phyloP scores from a whole-genome alignment of 2,888 invertebrate genomes.

The Cheilosia grossa region DNA sequence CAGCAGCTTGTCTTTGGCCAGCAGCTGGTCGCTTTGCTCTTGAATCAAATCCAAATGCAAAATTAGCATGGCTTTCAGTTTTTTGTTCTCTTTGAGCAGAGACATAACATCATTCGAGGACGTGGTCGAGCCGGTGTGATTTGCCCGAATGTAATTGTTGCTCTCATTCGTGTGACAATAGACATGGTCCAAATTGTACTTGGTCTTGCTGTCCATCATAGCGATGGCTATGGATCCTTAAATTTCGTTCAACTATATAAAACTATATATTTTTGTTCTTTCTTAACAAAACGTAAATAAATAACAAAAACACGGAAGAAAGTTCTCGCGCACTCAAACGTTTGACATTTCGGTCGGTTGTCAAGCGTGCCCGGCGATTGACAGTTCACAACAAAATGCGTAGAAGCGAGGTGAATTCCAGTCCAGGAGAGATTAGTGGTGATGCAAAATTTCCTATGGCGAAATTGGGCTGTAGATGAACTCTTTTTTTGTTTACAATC shows the following conservation, averaged over 20 bases:
- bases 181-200: conserved; percentile 79
- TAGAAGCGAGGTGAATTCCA: conserved; percentile 63
- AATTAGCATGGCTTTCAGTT: conserved; percentile 89
- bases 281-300: conserved; percentile 43
- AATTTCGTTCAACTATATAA: conserved; percentile 73
- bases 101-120: conserved; percentile 78
- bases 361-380: conserved; percentile 60
- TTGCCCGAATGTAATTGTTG: conserved; percentile 77
- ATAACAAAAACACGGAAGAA: conserved; percentile 65
- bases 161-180: conserved; percentile 79
- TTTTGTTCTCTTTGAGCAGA: conserved; percentile 82
- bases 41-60: conserved; percentile 94
- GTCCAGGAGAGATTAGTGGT: conserved; percentile 53
- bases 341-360: conserved; percentile 61
- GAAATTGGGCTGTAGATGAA: conserved; percentile 24
- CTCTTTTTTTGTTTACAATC: conserved; percentile 68
- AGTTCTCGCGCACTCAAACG: conserved; percentile 31
- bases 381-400: conserved; percentile 70
- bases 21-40: conserved; percentile 93
- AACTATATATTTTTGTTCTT: conserved; percentile 14
- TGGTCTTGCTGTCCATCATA: conserved; percentile 77
- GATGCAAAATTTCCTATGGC: conserved; percentile 67
- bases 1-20: conserved; percentile 91
- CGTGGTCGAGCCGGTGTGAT: conserved; percentile 71
- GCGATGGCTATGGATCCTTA: conserved; percentile 47